Percentiles rank a stretch among this genome's conserved stretches.
Conservation (phyloP, 2,888 invertebrate species). For the Hydroisotoma schaefferi region DNA sequence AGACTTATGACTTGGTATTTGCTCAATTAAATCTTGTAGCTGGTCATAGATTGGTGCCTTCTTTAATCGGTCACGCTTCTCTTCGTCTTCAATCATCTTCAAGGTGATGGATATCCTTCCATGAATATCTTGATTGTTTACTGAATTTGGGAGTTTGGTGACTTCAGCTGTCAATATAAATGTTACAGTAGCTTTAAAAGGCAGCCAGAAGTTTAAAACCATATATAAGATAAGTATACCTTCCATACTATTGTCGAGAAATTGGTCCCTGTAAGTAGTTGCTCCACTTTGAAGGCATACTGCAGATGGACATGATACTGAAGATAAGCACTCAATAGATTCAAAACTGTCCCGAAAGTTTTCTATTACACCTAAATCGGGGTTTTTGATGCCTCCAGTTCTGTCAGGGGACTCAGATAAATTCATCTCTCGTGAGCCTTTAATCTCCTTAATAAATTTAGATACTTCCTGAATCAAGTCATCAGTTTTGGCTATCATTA, state of each 20-base stretch:
- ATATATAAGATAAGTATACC: no score
- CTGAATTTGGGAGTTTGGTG: no score
- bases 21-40: neutral
- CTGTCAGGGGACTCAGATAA: neutral
- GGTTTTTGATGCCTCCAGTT: neutral
- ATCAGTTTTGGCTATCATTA: conserved; percentile 15
- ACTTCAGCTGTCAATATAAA: no score
- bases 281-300: neutral
- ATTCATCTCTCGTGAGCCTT: conserved; percentile 15
- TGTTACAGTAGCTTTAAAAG: no score
- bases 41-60: neutral
- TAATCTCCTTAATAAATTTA: conserved; percentile 23
- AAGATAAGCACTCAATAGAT: neutral
- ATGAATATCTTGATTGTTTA: conserved; percentile 8
- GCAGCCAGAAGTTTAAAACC: no score
- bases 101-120: conserved; percentile 2
- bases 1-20: neutral
- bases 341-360: neutral
- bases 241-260: no score
- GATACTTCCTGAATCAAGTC: conserved; percentile 20
- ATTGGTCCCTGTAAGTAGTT: neutral
- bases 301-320: neutral
- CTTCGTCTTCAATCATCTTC: conserved; percentile 8
- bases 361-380: neutral
- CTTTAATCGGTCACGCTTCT: neutral